Base-by-base conservation (phyloP, 1,140 invertebrate genomes). In the Palaemon carinicauda region DNA sequence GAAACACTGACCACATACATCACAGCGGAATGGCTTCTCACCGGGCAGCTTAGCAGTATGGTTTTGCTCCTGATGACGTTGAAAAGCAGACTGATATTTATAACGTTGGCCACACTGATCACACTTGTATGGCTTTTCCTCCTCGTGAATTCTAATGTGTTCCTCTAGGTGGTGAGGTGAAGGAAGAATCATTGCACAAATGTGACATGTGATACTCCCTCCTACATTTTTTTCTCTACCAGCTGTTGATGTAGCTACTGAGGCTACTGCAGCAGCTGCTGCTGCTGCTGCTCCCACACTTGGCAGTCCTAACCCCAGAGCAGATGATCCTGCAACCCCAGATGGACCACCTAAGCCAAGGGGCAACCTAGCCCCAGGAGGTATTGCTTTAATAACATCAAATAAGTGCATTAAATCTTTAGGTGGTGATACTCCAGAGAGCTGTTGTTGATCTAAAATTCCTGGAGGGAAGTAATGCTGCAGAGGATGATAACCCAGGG, bases 1-100 rank as follows among this genome's bases (percentile, higher is more conserved):
- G 91, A 97, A 97, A 91, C 96, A 96, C 96, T 96, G 96, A 29
- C 96, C 96, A 91, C 96, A 97, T 1, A 96, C 95, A 90, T 96
- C 96, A 90, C 96, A 97, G 27, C 96, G 96, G 91, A 97, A 97
- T 1, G 96, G 93, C 91, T 97, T 97, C 91, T 97, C 96, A 12
- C 96, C 96, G 0, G 96, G 96, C 12, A 97, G 91, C 1, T 96
- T 92, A 2, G 96, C 96, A 0, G 96, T 94, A 90, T 97, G 96
- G 90, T 97, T 97, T 91, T 97, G 96, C 90, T 97, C 96, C 69
- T 96, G 94, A 91, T 97, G 96, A 90, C 96, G 96, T 51, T 96
- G 95, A 91, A 96, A 97, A 10, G 96, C 96, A 24, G 96, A 97
- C 71, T 96, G 93, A 90, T 97, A 97, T 88, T 96, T 94, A 91